Base-by-base conservation (phyloP, 2,113 vertebrate species). In the Urocynchramus pylzowi region DNA sequence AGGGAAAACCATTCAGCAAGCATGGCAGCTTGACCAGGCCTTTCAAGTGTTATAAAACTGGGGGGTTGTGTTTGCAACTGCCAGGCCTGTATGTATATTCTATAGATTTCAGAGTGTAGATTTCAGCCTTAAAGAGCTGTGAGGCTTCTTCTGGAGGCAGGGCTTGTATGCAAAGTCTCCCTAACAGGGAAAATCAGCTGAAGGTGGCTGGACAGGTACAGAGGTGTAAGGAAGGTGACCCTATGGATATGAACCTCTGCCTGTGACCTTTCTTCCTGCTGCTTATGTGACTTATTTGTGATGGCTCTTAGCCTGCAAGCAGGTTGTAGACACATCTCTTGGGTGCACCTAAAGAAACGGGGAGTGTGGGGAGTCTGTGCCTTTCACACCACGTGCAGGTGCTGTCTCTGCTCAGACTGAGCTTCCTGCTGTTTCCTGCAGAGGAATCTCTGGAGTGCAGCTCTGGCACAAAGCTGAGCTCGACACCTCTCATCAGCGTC, bases 211-310 rank as follows among this genome's bases (percentile, higher is more conserved):
- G 64, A 3, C 42, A 53, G 53, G 53, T 23, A 27, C 23, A 44
- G 1, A 57, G 39, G 50, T 27, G 5, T 15, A 5, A 31, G 49
- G 24, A 57, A 31, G 31, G 71, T 22, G 41, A 81, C 28, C 3
- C 9, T 37, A 21, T 68, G 68, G 28, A 11, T 17, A 2, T 23
- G 28, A 49, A 23, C 47, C 47, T 47, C 4, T 41, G 41, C 16
- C 6, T 37, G 61, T 57, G 39, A 33, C 24, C n/a, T 67, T 60
- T 22, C 50, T 42, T 84, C 41, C 27, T 79, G 23, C 52, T 75
- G 0, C 22, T 14, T 14, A 0, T 9, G 39, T 7, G 27, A 35
- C 3, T 60, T 27, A 20, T 21, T 79, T 63, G 21, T 60, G 9
- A 0, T 41, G 49, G 82, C 45, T 27, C 11, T 37, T 4, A 7